Percentiles rank a stretch among this genome's conserved stretches.
Evolutionary conservation across 2,888 invertebrate genomes (phyloP).

Genomic region (Drosophila incognita): DNA sequence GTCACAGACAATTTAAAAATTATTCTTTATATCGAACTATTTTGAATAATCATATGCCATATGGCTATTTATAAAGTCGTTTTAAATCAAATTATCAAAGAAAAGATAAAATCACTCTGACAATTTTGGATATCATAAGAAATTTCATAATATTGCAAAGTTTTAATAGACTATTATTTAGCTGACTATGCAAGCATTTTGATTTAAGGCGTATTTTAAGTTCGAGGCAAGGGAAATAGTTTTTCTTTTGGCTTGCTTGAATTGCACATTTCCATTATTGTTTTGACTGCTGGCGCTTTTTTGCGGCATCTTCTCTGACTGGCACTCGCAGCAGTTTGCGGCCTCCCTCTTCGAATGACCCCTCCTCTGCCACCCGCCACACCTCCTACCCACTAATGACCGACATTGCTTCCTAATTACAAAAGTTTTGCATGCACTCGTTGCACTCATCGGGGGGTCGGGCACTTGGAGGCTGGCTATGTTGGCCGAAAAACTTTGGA

Average conservation of each 20-base stretch:
- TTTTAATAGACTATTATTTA: background rate
- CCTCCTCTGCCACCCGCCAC: background rate
- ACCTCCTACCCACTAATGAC: slow-evolving; percentile 72
- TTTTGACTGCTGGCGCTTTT: slow-evolving; percentile 72
- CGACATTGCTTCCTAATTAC: slow-evolving; percentile 81
- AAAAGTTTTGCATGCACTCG: slow-evolving; percentile 78
- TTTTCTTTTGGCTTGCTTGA: slow-evolving; percentile 26
- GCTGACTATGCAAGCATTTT: background rate
- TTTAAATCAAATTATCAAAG: background rate
- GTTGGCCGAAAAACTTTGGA: slow-evolving; percentile 51
- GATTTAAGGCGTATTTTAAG: slow-evolving; percentile 27
- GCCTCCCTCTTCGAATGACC: background rate
- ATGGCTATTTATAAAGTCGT: background rate
- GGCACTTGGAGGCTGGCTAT: background rate
- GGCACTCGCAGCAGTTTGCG: slow-evolving; percentile 17
- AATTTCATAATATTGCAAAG: background rate
- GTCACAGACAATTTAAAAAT: background rate
- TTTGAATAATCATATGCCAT: no score
- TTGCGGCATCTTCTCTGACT: slow-evolving; percentile 52
- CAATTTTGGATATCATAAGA: background rate
- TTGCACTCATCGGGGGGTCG: slow-evolving; percentile 31
- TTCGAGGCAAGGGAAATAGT: slow-evolving; percentile 6
- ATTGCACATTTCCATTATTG: slow-evolving; percentile 73
- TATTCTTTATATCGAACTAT: background rate
- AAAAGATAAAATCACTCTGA: background rate